Evolutionary conservation across 2,888 invertebrate species (phyloP), one percentile per base, ranked within the genome.

Genomic region (Epistrophe grossulariae): DNA sequence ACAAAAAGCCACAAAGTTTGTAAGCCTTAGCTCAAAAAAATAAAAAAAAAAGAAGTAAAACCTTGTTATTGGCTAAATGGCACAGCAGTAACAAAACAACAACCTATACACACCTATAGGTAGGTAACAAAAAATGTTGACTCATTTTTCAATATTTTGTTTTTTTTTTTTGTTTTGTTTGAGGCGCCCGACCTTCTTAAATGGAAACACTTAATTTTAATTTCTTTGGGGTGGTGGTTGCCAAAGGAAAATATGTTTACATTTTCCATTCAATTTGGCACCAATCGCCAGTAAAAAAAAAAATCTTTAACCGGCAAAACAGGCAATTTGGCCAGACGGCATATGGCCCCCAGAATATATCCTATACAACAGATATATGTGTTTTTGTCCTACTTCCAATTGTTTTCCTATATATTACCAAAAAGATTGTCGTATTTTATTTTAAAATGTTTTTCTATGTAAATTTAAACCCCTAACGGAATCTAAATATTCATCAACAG

Each of bases 231-330:
- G 73, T 38, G 45, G 59, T 31, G 52, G 52, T 64, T 43, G 60
- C 43, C 48, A 57, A 83, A 62, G 57, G 59, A 83, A 88, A 88
- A 84, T 88, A 88, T 88, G 88, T 80, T 84, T 73, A 84, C 88
- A 88, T 88, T 88, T 88, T 88, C 88, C 88, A 88, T 88, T 88
- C 84, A 88, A 88, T 88, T 84, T 88, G 88, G 88, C 88, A 84
- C 62, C 77, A 84, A 84, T 87, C 76, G 79, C 79, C 60, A 76
- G 76, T 76, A 64, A 59, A 62, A 59, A 74, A 70, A 73, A 62
- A 62, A 64, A 77, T 40, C 62, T 71, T 24, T 50, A 85, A 87
- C 59, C 70, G 57, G 73, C 78, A 81, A 71, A 74, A 78, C 82
- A 82, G 79, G 78, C 82, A 79, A 83, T 83, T 87, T 72, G 72